Base-by-base conservation (phyloP, 2,888 invertebrate genomes). In the Pogonocherus hispidulus region DNA sequence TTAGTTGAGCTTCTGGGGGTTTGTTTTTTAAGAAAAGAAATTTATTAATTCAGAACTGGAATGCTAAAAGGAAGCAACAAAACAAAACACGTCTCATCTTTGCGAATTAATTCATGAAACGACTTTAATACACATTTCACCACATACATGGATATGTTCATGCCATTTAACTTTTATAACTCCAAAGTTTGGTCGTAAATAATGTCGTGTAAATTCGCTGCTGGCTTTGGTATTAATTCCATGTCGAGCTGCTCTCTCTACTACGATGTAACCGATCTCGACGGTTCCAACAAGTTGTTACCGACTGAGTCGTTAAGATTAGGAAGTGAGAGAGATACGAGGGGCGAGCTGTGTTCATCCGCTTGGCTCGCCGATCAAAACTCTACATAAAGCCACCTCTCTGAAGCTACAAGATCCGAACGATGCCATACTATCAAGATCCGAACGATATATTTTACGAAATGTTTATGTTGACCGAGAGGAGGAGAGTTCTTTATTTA, bases 151-250 rank as follows among this genome's bases (percentile, higher is more conserved):
- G 20, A 41, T 41, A 55, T 55, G 37, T 55, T 18, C 52, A 68
- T 59, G 54, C 70, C 70, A 69, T 69, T 73, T 66, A 69, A 69
- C 69, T 69, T 72, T 35, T 59, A 60, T 67, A 69, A 68, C 55
- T 63, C 63, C 65, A 64, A 69, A 72, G 70, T 73, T 73, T 65
- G 14, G 63, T 59, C 69, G 67, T 73, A 69, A 73, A 70, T 73
- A 70, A 66, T 60, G 19, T 65, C 47, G n/a, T n/a, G n/a, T n/a
- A n/a, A n/a, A n/a, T n/a, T n/a, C n/a, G 47, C 32, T 55, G 59
- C 41, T 47, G 52, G 54, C 52, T 51, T 52, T 57, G 23, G 37
- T 64, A 67, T 63, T 63, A 59, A 67, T 59, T 63, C 54, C 52
- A 47, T 47, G 46, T 35, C 27, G 52, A 54, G 35, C 52, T 14